Percentiles rank a stretch among this genome's conserved stretches.
phyloP scores from a whole-genome alignment of 2,113 vertebrate genomes.

The Hemicordylus capensis region DNA sequence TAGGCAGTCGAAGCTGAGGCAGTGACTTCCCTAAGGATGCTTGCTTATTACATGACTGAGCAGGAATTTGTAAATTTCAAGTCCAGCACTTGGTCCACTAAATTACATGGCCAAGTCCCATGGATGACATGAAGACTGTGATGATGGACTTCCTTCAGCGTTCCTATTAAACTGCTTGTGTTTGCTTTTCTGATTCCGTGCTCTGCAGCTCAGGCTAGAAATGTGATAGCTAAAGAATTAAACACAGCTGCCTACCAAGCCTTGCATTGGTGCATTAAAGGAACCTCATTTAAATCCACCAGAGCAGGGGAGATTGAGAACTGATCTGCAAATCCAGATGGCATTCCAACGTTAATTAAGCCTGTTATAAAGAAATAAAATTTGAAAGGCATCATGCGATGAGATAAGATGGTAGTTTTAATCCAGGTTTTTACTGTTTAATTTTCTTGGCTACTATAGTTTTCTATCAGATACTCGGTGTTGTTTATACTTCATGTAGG shows the following conservation, averaged over 20 bases:
- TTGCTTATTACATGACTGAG: not conserved
- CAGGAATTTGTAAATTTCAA: not conserved
- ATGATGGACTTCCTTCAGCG: not conserved
- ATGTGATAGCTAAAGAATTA: not conserved
- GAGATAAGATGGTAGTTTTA: slow-evolving; percentile 28
- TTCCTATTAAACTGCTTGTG: slow-evolving; percentile 8
- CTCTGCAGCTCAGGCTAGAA: slow-evolving; percentile 16
- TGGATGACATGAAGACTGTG: not conserved
- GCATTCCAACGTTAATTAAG: slow-evolving; percentile 46
- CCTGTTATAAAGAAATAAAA: slow-evolving; percentile 48
- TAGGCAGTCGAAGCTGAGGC: not conserved
- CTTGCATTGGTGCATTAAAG: slow-evolving; percentile 33
- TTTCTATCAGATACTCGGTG: slow-evolving; percentile 31
- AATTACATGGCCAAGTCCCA: no score
- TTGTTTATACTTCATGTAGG: not conserved
- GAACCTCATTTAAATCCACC: slow-evolving; percentile 27
- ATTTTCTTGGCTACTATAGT: slow-evolving; percentile 21
- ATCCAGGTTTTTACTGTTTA: slow-evolving; percentile 15
- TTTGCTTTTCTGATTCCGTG: not conserved
- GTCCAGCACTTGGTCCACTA: not conserved
- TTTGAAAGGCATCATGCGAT: not conserved
- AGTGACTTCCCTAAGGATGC: not conserved
- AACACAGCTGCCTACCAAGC: not conserved
- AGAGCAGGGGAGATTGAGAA: not conserved
- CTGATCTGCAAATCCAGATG: slow-evolving; percentile 44